Evolutionary conservation across 2,797 vertebrate genomes (phyloP), one percentile per base, ranked within the genome.

Genomic region (Cyclura pinguis): DNA sequence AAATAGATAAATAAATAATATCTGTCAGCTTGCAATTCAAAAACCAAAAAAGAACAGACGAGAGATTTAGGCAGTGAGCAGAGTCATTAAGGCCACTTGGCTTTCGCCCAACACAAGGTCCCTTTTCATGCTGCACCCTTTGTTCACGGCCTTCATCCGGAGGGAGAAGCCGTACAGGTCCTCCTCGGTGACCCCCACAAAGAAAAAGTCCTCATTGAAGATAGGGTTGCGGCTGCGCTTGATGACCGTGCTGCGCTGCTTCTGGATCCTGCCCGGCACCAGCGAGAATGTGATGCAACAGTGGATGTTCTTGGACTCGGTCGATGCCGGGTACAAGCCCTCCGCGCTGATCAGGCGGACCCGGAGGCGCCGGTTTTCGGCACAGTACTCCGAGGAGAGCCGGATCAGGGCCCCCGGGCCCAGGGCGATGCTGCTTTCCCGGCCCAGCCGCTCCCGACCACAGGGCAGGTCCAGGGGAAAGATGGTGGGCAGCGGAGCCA

Each of bases 141-240:
- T 98, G 94, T 98, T 98, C 88, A 98, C 96, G 0, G 98, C 98
- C 96, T 99, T 98, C 93, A 99, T 98, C 88, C 97, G 97, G 81
- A 99, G 95, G 0, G 97, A 97, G 88, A 97, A 95, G 91, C 95
- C 95, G 85, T 90, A 93, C 72, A 99, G 94, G 85, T 98, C 97
- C 1, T 98, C 98, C 90, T 98, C 98, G 0, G 97, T 93, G 88
- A 99, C 96, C 4, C 97, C 94, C 5, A 99, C 98, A 83, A 99
- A 98, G 97, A 98, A 98, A 94, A 98, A 98, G 96, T 99, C 99
- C 96, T 99, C 98, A 76, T 98, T 99, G 90, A 98, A 98, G 92
- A 98, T 98, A 0, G 98, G 98, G 94, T 98, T 98, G 42, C 95
- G 95, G 89, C 98, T 99, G 91, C 97, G 98, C 93, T 98, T 97